Conservation (phyloP, 2,797 vertebrate genomes). For the Catamblyrhynchus diadema region DNA sequence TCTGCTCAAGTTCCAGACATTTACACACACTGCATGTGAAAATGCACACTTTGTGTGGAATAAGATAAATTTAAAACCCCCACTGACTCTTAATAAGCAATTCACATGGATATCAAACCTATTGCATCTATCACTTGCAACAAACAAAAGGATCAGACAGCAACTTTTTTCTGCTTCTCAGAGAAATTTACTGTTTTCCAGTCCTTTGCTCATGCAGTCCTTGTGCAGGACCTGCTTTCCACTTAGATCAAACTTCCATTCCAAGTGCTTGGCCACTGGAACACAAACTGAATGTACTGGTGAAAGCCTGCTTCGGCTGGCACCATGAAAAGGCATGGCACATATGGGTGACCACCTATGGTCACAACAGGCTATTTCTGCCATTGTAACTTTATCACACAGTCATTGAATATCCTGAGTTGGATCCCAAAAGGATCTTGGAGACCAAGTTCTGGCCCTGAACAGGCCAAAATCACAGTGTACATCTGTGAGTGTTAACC, state of each 20-base stretch:
- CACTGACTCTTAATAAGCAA: not conserved
- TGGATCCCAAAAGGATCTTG: not conserved
- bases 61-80: not conserved
- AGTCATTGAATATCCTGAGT: not conserved
- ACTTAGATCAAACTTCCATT: not conserved
- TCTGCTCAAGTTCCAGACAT: not conserved
- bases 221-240: not conserved
- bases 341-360: not conserved
- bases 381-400: not conserved
- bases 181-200: not conserved
- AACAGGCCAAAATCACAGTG: not conserved
- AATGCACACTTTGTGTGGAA: not conserved
- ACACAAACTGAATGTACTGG: not conserved
- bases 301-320: not conserved
- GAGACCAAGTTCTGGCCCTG: not conserved
- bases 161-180: not conserved
- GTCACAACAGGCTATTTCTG: not conserved
- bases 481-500: not conserved
- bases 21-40: not conserved
- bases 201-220: not conserved
- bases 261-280: not conserved
- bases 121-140: not conserved
- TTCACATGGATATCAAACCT: not conserved
- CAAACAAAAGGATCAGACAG: not conserved
- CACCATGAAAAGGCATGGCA: not conserved